Base-by-base conservation (phyloP, 2,113 vertebrate genomes). In the Salvator merianae region DNA sequence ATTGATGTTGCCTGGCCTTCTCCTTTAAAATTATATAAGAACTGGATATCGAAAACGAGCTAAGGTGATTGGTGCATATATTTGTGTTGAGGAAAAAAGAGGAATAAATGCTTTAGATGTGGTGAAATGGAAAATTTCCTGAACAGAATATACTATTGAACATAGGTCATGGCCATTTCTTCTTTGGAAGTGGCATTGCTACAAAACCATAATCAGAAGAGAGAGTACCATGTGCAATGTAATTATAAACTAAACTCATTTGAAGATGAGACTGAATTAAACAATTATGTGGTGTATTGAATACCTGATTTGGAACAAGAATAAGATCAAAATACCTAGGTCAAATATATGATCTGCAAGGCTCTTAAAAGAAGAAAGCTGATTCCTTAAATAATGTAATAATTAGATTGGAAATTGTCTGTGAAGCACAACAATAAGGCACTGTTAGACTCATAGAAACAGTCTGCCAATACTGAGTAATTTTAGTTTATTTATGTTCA, bases 101-200 rank as follows among this genome's bases (percentile, higher is more conserved):
- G 63, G 43, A 84, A 84, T 1, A 30, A 93, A 68, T 85, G 69
- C 80, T 92, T 92, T 84, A 84, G 81, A 92, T 87, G 71, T 86
- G 87, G 50, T 43, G 73, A 84, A 87, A 89, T 77, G 65, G 32
- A 89, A 74, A 91, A 43, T 32, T 82, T 59, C 20, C 69, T 78
- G 84, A 92, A 91, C 62, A 47, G 81, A 79, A 84, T 86, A 62
- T 87, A 69, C 78, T 84, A 0, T 0, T 91, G 85, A 93, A 93
- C 93, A 89, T 90, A 84, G 90, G 89, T 93, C 91, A 93, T 89
- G 71, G 77, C 90, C 86, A 91, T 81, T 32, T 70, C 50, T 69
- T 36, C 76, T 71, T 78, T 85, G 79, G 43, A 1, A 0, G 63
- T 91, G 69, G 89, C 83, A 91, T 20, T 80, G 87, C 87, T 85